Conservation (phyloP, 2,888 invertebrate species). For the Agonopterix arenella region DNA sequence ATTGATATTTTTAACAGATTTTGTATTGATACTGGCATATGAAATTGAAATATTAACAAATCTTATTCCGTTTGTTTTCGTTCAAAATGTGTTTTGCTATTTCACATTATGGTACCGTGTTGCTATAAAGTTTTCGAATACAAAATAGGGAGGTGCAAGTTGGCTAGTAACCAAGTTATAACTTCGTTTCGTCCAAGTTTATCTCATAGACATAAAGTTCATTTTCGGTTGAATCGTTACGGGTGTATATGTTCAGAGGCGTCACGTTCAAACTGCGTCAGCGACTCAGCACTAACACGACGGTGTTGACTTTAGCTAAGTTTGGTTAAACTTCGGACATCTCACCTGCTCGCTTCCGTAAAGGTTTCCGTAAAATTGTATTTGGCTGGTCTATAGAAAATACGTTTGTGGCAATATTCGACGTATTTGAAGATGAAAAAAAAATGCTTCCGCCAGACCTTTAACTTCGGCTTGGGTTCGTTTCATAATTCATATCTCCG, state of each 20-base stretch:
- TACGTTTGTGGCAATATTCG: no score
- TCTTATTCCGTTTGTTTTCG: not conserved
- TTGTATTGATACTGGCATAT: no score
- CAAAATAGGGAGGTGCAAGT: constrained; percentile 18
- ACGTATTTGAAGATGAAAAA: no score
- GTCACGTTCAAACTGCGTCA: constrained; percentile 31
- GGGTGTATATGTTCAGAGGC: constrained; percentile 18
- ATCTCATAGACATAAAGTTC: constrained; percentile 18
- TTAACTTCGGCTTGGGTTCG: no score
- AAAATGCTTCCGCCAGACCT: no score
- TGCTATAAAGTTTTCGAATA: constrained; percentile 31
- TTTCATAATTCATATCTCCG: not conserved
- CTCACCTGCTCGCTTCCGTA: constrained; percentile 24
- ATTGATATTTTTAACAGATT: no score
- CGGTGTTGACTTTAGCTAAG: constrained; percentile 39
- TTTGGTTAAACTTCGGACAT: constrained; percentile 38
- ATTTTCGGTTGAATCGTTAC: constrained; percentile 14
- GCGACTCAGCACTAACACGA: constrained; percentile 25
- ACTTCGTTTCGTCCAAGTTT: not conserved
- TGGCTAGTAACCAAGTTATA: constrained; percentile 1
- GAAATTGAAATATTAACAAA: no score
- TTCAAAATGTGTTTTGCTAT: constrained; percentile 9
- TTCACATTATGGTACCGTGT: constrained; percentile 20
- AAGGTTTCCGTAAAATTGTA: no score
- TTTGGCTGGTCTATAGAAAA: no score